Evolutionary conservation across 1,140 invertebrate genomes (phyloP).

Genomic region (Ceratina calcarata): DNA sequence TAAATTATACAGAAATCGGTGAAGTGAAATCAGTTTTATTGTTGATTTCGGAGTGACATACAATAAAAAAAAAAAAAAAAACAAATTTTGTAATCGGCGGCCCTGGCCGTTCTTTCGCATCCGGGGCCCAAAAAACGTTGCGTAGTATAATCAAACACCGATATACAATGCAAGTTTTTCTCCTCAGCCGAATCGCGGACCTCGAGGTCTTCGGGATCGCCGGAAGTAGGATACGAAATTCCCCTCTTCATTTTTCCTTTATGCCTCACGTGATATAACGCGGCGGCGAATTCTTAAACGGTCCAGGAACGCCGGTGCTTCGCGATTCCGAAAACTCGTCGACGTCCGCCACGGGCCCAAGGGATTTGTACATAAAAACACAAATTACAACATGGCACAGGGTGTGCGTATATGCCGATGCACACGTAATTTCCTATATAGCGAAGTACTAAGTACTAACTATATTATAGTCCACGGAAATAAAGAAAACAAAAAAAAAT

Average conservation of each 20-base stretch:
- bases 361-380: constrained; percentile 70
- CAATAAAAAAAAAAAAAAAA: constrained; percentile 70
- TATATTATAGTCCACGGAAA: constrained; percentile 61
- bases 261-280: neutral
- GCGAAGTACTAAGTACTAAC: constrained; percentile 68
- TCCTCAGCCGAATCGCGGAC: constrained; percentile 61
- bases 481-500: constrained; percentile 34
- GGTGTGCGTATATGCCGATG: constrained; percentile 68
- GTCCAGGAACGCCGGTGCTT: constrained; percentile 15
- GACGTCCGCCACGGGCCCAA: constrained; percentile 47
- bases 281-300: neutral
- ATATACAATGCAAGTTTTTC: constrained; percentile 72
- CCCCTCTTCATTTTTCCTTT: neutral
- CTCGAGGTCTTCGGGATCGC: constrained; percentile 52
- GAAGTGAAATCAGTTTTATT: constrained; percentile 75
- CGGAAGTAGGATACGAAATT: constrained; percentile 15
- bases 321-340: constrained; percentile 42
- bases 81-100: constrained; percentile 76
- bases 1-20: constrained; percentile 56
- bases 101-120: constrained; percentile 67
- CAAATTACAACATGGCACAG: constrained; percentile 66
- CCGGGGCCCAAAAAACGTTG: constrained; percentile 72
- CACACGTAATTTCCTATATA: constrained; percentile 73
- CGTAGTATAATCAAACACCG: constrained; percentile 80
- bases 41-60: constrained; percentile 77